Conservation (phyloP, 2,113 vertebrate species). For the Odontophorus gujanensis region DNA sequence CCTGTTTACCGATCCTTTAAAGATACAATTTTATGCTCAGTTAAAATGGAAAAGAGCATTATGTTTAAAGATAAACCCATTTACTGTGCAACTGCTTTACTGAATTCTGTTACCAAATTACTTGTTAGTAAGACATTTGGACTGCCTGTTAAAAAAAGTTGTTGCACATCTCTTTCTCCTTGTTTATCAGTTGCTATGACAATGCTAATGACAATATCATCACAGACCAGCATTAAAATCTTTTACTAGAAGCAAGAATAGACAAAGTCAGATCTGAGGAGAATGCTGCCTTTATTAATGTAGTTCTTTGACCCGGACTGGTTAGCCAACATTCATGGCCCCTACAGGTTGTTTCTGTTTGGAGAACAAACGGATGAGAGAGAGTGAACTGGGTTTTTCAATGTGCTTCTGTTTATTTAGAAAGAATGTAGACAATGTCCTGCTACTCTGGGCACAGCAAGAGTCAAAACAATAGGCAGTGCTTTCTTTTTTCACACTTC, state of each 20-base stretch:
- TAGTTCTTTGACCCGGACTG: neutral
- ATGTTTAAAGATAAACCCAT: slow-evolving; percentile 74
- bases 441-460: neutral
- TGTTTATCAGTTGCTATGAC: slow-evolving; percentile 63
- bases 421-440: neutral
- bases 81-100: slow-evolving; percentile 58
- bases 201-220: slow-evolving; percentile 51
- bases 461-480: slow-evolving; percentile 27
- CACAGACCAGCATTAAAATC: slow-evolving; percentile 6
- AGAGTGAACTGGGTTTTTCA: slow-evolving; percentile 5
- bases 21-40: slow-evolving; percentile 79
- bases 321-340: neutral
- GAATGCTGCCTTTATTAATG: neutral
- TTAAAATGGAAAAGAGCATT: slow-evolving; percentile 80
- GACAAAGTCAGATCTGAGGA: neutral
- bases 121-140: slow-evolving; percentile 65
- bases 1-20: slow-evolving; percentile 66
- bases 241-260: neutral
- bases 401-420: slow-evolving; percentile 22
- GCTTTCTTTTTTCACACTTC: slow-evolving; percentile 31
- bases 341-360: slow-evolving; percentile 15
- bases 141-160: neutral
- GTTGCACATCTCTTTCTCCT: slow-evolving; percentile 35
- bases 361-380: neutral
- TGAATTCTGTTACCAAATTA: slow-evolving; percentile 74